Evolutionary conservation across 2,113 vertebrate genomes (phyloP), one percentile per base, ranked within the genome.

Genomic region (Lophochroa leadbeateri): DNA sequence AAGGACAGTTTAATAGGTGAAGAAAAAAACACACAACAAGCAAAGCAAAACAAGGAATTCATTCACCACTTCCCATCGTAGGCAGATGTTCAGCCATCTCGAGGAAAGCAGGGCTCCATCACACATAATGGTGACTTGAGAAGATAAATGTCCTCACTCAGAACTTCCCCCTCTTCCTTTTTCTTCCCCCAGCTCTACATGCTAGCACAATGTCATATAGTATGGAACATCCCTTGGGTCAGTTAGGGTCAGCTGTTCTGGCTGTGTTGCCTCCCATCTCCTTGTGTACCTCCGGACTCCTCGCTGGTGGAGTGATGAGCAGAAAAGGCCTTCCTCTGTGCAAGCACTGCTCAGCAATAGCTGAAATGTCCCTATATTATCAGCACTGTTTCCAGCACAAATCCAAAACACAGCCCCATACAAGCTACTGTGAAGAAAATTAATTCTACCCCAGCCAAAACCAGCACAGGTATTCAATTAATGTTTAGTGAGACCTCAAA

Each of bases 401-500:
- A 64, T 31, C 28, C 78, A 50, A 71, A 87, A 31, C 70, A 25
- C 27, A 82, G 23, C 33, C 69, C 33, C 55, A 76, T 39, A 70
- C 28, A 29, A 58, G 28, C 17, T 31, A n/a, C 84, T 46, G n/a
- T 23, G 35, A 61, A 29, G 21, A 70, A 77, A 65, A 77, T 70
- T 13, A 57, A 64, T 24, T 17, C 11, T 46, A 46, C 20, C 19
- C 57, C 57, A 52, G 50, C 11, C 16, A 77, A 52, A 87, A 71
- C 7, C 37, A 82, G 17, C 43, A 31, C 43, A 31, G 43, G 37
- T 76, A 84, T 89, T 84, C 69, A 85, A 79, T 82, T 87, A 94
- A 69, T 50, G 58, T 90, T 94, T 80, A 71, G 47, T 41, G 53
- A 95, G 67, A 96, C 61, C 82, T 82, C 65, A 92, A 35, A 61